Percentiles rank a stretch among this genome's conserved stretches.
phyloP scores from a whole-genome alignment of 2,888 invertebrate genomes.

The Tanypteryx hageni region DNA sequence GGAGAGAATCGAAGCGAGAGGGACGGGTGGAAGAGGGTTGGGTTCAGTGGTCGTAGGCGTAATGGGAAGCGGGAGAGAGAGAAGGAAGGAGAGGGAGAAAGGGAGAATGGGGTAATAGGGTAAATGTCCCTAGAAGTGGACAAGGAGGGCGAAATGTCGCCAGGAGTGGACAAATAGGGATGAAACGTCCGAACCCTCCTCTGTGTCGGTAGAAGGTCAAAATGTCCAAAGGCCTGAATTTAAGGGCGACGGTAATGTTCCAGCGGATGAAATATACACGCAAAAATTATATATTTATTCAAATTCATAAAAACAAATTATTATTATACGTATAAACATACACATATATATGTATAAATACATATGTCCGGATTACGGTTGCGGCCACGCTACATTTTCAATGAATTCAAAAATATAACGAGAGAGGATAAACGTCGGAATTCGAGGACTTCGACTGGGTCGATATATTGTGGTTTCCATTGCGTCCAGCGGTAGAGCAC shows the following conservation, averaged over 20 bases:
- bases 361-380: not conserved
- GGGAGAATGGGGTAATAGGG: constrained; percentile 48
- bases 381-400: no score
- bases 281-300: not conserved
- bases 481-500: no score
- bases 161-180: not conserved
- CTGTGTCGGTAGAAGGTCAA: not conserved
- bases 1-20: not conserved
- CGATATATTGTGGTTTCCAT: no score
- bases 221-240: not conserved
- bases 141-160: constrained; percentile 29
- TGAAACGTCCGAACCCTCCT: not conserved
- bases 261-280: not conserved
- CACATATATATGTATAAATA: no score
- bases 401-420: no score
- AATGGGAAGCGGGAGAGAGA: not conserved
- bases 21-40: not conserved
- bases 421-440: no score
- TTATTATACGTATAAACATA: no score
- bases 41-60: not conserved
- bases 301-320: not conserved
- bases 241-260: not conserved
- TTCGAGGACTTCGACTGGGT: no score
- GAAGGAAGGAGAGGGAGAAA: not conserved
- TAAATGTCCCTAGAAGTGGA: constrained; percentile 36